Conservation (phyloP, 2,113 vertebrate species). For the Alaudala cheleensis region DNA sequence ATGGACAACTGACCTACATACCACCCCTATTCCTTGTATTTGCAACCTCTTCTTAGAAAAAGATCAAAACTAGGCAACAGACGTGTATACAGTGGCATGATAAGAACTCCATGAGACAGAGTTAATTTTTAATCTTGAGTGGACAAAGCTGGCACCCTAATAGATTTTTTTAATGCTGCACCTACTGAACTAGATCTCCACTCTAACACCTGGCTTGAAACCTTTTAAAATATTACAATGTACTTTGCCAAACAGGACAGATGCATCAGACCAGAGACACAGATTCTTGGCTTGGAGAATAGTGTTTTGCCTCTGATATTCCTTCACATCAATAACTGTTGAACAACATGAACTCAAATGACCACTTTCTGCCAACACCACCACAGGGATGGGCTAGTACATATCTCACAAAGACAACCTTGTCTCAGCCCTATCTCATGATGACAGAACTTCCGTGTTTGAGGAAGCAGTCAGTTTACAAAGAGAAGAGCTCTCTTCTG, state of each 20-base stretch:
- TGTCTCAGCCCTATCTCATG: not conserved
- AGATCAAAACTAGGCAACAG: not conserved
- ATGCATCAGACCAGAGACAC: not conserved
- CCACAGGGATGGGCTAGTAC: not conserved
- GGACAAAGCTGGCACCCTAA: not conserved
- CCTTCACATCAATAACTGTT: not conserved
- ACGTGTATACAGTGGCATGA: accelerated
- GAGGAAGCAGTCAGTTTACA: conserved; percentile 38
- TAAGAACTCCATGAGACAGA: not conserved
- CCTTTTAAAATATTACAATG: not conserved
- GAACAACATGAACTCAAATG: not conserved
- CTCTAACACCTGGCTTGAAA: not conserved
- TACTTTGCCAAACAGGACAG: not conserved
- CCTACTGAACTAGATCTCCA: accelerated
- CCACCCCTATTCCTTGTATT: not conserved
- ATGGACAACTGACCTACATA: not conserved
- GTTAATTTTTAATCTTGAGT: not conserved
- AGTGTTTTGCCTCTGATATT: not conserved
- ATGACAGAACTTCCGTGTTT: not conserved
- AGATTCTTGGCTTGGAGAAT: not conserved
- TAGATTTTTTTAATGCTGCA: not conserved
- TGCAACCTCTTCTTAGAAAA: not conserved
- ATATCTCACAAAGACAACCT: not conserved
- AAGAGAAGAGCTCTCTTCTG: not conserved
- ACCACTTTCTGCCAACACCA: not conserved